Conservation (phyloP, 2,888 invertebrate species). For the Ferrisia virgata region DNA sequence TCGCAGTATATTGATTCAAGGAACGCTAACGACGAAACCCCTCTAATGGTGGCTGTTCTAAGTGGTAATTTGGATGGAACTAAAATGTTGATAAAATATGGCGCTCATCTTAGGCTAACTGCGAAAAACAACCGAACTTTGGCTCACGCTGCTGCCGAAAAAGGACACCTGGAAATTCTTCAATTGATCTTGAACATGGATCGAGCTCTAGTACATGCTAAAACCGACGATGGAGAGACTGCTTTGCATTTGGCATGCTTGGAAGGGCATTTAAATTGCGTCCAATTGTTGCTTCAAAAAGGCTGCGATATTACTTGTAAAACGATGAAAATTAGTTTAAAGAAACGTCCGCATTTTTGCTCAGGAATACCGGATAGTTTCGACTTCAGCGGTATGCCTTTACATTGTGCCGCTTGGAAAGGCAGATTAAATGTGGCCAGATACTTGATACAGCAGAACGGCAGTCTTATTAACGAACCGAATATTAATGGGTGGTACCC, state of each 20-base stretch:
- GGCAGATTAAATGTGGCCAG: conserved; percentile 49
- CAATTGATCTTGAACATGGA: conserved; percentile 55
- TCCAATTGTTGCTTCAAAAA: conserved; percentile 55
- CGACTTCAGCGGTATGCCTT: conserved; percentile 50
- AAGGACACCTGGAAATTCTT: conserved; percentile 59
- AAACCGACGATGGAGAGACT: conserved; percentile 55
- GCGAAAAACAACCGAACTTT: conserved; percentile 58
- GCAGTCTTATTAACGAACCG: conserved; percentile 51
- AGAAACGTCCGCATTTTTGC: conserved; percentile 51
- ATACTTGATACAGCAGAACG: conserved; percentile 53
- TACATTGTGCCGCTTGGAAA: conserved; percentile 50
- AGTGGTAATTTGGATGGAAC: conserved; percentile 56
- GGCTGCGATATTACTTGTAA: conserved; percentile 56
- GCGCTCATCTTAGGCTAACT: conserved; percentile 56
- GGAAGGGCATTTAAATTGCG: conserved; percentile 57
- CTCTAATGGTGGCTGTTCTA: conserved; percentile 56
- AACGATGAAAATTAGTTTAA: conserved; percentile 53
- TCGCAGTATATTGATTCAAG: conserved; percentile 55
- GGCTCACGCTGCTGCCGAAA: conserved; percentile 61
- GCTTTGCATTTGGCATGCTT: conserved; percentile 60
- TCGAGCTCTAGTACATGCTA: background rate
- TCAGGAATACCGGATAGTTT: background rate
- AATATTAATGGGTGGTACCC: conserved; percentile 52
- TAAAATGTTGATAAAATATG: conserved; percentile 55
- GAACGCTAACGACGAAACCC: conserved; percentile 46